A percentile compares a stretch with the other conserved stretches of the same genome.
These are phyloP conservation scores for Geopemphigus sp. DNA, from an alignment of 1,140 invertebrate genomes.

Conservation along the genomic window DNA sequence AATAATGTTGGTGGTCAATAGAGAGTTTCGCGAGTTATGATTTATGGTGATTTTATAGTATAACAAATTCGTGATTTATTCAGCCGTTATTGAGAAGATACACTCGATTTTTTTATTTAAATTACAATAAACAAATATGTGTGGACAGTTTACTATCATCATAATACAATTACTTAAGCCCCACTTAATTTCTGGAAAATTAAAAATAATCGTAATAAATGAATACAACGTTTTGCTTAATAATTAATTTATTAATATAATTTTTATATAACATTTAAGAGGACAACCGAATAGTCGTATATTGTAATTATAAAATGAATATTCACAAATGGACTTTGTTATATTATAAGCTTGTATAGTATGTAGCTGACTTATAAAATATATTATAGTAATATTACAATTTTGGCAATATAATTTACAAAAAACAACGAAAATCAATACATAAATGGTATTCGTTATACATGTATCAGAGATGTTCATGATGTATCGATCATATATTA, in stretches of 20 bases:
- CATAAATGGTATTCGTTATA: too few relatives aligned
- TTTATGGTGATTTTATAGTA: neutral
- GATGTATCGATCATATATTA: neutral
- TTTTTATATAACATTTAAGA: constrained; percentile 20
- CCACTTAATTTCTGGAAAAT: too few relatives aligned
- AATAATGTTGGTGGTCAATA: neutral
- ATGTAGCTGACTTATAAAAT: constrained; percentile 6
- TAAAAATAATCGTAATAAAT: neutral
- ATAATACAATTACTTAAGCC: neutral
- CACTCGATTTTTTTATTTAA: too few relatives aligned
- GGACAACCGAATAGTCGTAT: neutral
- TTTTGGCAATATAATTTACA: neutral
- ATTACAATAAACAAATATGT: too few relatives aligned
- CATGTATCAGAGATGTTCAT: neutral
- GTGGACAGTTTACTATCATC: neutral
- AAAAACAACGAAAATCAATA: neutral
- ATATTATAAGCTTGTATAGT: constrained; percentile 5
- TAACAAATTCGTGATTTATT: too few relatives aligned
- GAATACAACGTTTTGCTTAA: neutral
- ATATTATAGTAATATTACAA: neutral
- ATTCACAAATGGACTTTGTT: constrained; percentile 19
- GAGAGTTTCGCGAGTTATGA: neutral
- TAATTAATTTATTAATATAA: constrained; percentile 22
- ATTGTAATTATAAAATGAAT: constrained; percentile 14
- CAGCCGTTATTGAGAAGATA: too few relatives aligned